Percentiles rank a stretch among this genome's conserved stretches.
These are phyloP conservation scores for Lucilia sericata DNA, from an alignment of 1,140 invertebrate genomes.

Conservation along the genomic window DNA sequence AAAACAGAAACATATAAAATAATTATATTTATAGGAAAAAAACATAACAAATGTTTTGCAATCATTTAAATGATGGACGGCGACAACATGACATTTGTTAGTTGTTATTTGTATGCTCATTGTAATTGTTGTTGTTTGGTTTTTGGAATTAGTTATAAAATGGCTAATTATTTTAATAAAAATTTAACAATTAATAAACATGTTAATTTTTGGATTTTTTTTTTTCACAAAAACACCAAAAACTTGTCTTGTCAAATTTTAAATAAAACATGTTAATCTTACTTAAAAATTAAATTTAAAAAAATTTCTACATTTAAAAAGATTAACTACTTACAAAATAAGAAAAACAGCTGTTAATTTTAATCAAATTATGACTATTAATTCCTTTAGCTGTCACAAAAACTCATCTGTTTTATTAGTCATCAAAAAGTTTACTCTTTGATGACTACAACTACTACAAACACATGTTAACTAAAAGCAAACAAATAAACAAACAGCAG, in stretches of 20 bases:
- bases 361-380: too few relatives aligned
- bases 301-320: too few relatives aligned
- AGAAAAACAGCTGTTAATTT: too few relatives aligned
- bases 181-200: constrained; percentile 29
- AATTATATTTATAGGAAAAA: not conserved
- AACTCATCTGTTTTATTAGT: constrained; percentile 29
- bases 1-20: too few relatives aligned
- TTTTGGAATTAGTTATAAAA: constrained; percentile 35
- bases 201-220: constrained; percentile 31
- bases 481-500: too few relatives aligned
- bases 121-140: not conserved
- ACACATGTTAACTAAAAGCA: not conserved
- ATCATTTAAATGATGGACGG: constrained; percentile 34
- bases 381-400: too few relatives aligned
- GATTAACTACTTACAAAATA: too few relatives aligned
- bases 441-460: not conserved
- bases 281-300: too few relatives aligned
- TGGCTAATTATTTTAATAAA: constrained; percentile 31
- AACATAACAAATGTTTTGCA: constrained; percentile 25
- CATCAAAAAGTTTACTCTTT: not conserved
- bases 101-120: constrained; percentile 1
- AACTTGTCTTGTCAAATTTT: not conserved
- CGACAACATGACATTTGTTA: constrained; percentile 35
- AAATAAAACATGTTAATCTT: constrained; percentile 2
- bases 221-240: not conserved